These are phyloP conservation scores for Elgonia sp. DNA, from an alignment of 2,888 invertebrate genomes.

Conservation along the genomic window DNA sequence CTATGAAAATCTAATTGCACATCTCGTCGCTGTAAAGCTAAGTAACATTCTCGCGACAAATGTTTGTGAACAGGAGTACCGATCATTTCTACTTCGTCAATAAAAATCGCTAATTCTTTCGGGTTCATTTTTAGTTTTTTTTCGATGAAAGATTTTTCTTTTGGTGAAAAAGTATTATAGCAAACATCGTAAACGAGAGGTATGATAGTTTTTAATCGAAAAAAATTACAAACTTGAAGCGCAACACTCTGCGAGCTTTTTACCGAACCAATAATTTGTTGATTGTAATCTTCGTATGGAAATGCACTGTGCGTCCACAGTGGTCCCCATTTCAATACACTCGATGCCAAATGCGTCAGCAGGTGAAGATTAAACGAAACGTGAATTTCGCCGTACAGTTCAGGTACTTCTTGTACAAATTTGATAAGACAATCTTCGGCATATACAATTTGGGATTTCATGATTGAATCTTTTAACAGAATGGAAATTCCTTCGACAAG, in stretches of 20 bases:
- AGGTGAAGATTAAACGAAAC: conserved; percentile 54
- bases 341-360: conserved; percentile 28
- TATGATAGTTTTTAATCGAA: background rate
- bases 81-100: conserved; percentile 30
- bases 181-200: conserved; percentile 12
- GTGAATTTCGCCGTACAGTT: conserved; percentile 28
- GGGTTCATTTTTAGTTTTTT: background rate
- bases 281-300: conserved; percentile 66
- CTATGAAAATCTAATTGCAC: background rate
- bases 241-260: conserved; percentile 68
- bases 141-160: conserved; percentile 1
- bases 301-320: conserved; percentile 71
- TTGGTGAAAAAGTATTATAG: conserved; percentile 1
- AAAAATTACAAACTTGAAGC: conserved; percentile 53
- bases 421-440: conserved; percentile 47
- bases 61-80: conserved; percentile 10
- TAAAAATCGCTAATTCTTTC: conserved; percentile 9
- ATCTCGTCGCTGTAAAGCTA: conserved; percentile 19
- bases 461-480: conserved; percentile 40
- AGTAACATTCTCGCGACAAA: conserved; percentile 12
- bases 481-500: conserved; percentile 59
- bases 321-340: conserved; percentile 49
- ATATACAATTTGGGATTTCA: conserved; percentile 52
- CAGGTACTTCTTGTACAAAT: conserved; percentile 54
- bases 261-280: conserved; percentile 45